Conservation (phyloP, 2,888 invertebrate species). For the Gnatocerus cornutus region DNA sequence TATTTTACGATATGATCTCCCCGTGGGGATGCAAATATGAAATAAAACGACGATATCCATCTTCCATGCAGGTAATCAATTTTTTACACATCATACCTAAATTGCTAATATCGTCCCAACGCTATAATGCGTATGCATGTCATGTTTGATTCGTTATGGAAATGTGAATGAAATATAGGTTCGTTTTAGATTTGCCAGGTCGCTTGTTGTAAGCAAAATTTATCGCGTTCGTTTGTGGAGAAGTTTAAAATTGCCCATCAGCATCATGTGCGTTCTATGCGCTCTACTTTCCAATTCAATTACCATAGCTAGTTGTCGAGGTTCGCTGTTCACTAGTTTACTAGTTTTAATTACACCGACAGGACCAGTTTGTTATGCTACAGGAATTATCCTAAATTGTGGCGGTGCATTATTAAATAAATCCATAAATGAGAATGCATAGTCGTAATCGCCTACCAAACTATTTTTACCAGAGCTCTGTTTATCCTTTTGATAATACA, state of each 20-base stretch:
- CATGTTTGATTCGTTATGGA: constrained; percentile 59
- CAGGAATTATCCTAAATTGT: constrained; percentile 10
- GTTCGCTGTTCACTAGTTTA: constrained; percentile 22
- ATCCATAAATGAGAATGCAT: neutral
- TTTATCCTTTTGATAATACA: constrained; percentile 23
- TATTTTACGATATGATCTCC: neutral
- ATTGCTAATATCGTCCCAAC: constrained; percentile 51
- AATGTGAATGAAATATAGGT: constrained; percentile 60
- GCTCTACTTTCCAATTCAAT: constrained; percentile 41
- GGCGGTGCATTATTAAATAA: constrained; percentile 12
- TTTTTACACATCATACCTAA: constrained; percentile 47
- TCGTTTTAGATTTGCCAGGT: constrained; percentile 57
- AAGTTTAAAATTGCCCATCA: constrained; percentile 49
- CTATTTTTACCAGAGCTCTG: constrained; percentile 1
- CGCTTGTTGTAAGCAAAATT: constrained; percentile 53
- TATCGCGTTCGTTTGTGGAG: constrained; percentile 55
- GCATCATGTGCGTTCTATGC: constrained; percentile 35
- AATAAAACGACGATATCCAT: constrained; percentile 28
- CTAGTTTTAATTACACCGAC: constrained; percentile 30
- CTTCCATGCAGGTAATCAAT: constrained; percentile 45
- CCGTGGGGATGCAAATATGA: neutral
- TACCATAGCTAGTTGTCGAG: constrained; percentile 31
- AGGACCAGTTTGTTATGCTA: constrained; percentile 23
- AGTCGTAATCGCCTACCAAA: neutral
- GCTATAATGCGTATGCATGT: constrained; percentile 57